Base-by-base conservation (phyloP, 2,113 vertebrate genomes). In the Alethe diademata region DNA sequence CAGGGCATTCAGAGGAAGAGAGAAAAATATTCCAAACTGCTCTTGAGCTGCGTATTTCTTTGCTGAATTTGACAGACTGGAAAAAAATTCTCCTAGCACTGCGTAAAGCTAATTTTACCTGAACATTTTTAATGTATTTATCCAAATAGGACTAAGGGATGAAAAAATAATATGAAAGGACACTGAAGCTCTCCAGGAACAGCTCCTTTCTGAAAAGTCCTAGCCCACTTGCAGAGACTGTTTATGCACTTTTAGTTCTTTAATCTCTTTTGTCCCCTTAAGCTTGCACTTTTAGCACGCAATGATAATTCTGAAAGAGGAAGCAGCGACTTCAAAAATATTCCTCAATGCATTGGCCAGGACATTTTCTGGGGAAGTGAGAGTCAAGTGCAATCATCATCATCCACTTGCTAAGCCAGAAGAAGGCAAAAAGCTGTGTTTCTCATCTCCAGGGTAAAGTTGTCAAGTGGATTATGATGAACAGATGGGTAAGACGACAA, bases 361-460 rank as follows among this genome's bases (percentile, higher is more conserved):
- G 66, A n/a, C 19, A 65, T 79, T 69, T 85, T 93, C 85, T 79
- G 54, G 28, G 54, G 40, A 95, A 89, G 56, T 31, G 8, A 65
- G 42, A 87, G 45, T 72, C 36, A 78, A 78, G 20, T 5, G 4
- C 38, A 58, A 62, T 36, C 5, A 2, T 23, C 10, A 11, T 40
- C 45, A 62, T 69, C 47, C 70, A 54, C 42, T 40, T 75, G 78
- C 64, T 79, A 79, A 62, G 62, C 25, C 81, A 86, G 31, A 85
- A 84, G 65, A 72, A 64, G 66, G 74, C 43, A 87, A 87, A 90
- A 94, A 90, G 70, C 53, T 75, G 51, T 50, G 43, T 85, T 96
- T 94, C 88, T 35, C 26, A 93, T 74, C 70, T 86, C 36, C 36
- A n/a, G 82, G 54, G 40, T 86, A 90, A 86, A 74, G 35, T 2